Evolutionary conservation across 2,113 vertebrate species (phyloP), one percentile per base, ranked within the genome.

Genomic region (Serinus canaria): DNA sequence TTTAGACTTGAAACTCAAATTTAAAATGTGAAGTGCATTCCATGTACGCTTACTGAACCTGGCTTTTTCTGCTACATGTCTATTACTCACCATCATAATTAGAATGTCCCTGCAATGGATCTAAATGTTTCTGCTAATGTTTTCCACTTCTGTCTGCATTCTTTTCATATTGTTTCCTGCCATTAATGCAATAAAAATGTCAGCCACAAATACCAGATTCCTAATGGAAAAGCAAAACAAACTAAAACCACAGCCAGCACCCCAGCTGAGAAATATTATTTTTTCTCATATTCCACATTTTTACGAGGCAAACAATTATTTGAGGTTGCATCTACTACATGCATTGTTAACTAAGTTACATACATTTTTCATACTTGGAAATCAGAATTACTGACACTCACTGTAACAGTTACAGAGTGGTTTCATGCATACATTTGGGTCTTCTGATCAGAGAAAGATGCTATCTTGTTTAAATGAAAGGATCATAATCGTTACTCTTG

Each of bases 141-240:
- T 95, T 96, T 96, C 93, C 95, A 97, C 87, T 96, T 95, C 95
- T 95, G 91, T 92, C 95, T 96, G 94, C 95, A 96, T 97, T 97
- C 92, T 96, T 97, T 93, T 97, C 82, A 86, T 96, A 95, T 97
- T 96, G 92, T 96, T 97, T 96, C 91, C 92, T 95, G 94, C 93
- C 90, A 97, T 97, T 96, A 95, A 95, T 95, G 87, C 93, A 95
- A 94, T 96, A 97, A 96, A 96, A 97, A 95, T 95, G 95, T 96
- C 94, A 97, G 84, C 95, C 95, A 85, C 96, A 96, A 97, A 97
- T 96, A 96, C 94, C 96, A 95, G 89, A 93, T 95, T 97, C 96
- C 93, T 94, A 96, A 96, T 97, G 92, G 93, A 96, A 97, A 96
- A 96, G 93, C 93, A 97, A 97, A 96, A 96, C 94, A 96, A 96